A percentile compares a stretch with the other conserved stretches of the same genome.
Conservation (phyloP, 2,888 invertebrate species). For the Eupithecia inturbata region DNA sequence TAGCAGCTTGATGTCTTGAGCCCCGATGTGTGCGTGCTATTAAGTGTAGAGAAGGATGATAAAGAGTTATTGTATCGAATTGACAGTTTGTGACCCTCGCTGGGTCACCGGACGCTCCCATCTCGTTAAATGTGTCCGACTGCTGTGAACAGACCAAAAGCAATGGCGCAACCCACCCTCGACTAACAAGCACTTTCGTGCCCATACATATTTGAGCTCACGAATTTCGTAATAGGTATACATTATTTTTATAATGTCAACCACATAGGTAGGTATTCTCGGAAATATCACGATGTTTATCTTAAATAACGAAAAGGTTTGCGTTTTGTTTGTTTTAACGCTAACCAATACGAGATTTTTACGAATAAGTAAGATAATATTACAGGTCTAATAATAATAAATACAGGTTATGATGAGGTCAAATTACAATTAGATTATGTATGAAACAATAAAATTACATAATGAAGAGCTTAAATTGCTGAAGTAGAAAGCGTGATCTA, state of each 20-base stretch:
- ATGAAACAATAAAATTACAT: slow-evolving; percentile 19
- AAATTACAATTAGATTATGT: slow-evolving; percentile 7
- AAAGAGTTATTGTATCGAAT: slow-evolving; percentile 56
- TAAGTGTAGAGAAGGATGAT: slow-evolving; percentile 45
- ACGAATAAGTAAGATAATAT: slow-evolving; percentile 20
- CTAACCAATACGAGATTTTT: slow-evolving; percentile 15
- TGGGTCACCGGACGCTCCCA: slow-evolving; percentile 59
- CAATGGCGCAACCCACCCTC: slow-evolving; percentile 50
- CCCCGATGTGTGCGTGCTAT: slow-evolving; percentile 46
- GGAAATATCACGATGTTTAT: slow-evolving; percentile 40
- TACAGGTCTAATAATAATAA: neutral
- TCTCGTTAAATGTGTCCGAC: slow-evolving; percentile 56
- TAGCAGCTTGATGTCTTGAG: slow-evolving; percentile 38
- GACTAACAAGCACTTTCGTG: slow-evolving; percentile 40
- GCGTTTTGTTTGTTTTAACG: slow-evolving; percentile 30
- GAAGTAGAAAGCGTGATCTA: slow-evolving; percentile 54
- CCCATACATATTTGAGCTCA: slow-evolving; percentile 47
- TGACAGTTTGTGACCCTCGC: slow-evolving; percentile 61
- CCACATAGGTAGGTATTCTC: slow-evolving; percentile 37
- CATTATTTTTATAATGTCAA: slow-evolving; percentile 44
- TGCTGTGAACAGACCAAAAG: slow-evolving; percentile 43
- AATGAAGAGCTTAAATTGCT: slow-evolving; percentile 32
- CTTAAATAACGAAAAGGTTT: slow-evolving; percentile 32
- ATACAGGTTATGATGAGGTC: neutral
- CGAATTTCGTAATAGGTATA: slow-evolving; percentile 44